Evolutionary conservation across 2,888 invertebrate species (phyloP), one percentile per base, ranked within the genome.

Genomic region (Seira musarum): DNA sequence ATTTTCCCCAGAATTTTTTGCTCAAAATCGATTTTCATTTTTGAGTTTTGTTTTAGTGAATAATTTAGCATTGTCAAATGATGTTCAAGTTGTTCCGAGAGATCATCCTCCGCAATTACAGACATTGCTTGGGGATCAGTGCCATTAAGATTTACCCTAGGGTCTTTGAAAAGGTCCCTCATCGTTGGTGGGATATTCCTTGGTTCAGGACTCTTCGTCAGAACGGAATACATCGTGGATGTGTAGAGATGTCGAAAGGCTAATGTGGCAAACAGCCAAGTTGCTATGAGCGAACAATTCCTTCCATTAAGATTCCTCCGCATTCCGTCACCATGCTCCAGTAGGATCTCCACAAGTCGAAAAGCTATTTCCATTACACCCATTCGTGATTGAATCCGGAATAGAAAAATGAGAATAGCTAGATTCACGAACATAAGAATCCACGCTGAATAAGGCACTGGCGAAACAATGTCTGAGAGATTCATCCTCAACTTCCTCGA

Each of bases 281-380:
- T 65, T 15, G 17, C 3, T 17, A 30, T 3, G 13, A 49, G 49
- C 21, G 2, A 1, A 35, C 1, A n/a, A 10, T 15, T 65, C 3
- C 30, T 65, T 35, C n/a, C 8, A n/a, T n/a, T n/a, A n/a, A n/a
- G n/a, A n/a, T n/a, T n/a, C 1, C 8, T 15, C 35, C 24, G 10
- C 65, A 35, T 17, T 6, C 17, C 17, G 19, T 65, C 65, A 17
- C 65, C 65, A 17, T 65, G 65, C n/a, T 65, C 65, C n/a, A 65
- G 2, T 1, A 65, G 19, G 10, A 64, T 24, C 13, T 22, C 22
- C 3, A 25, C 25, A 3, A 24, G 21, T n/a, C 22, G 24, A 22
- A 64, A 25, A 13, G n/a, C n/a, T n/a, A n/a, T n/a, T n/a, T n/a
- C n/a, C n/a, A n/a, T n/a, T n/a, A n/a, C n/a, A n/a, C n/a, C n/a